Conservation (phyloP, 2,888 invertebrate genomes). For the Timandra comae region DNA sequence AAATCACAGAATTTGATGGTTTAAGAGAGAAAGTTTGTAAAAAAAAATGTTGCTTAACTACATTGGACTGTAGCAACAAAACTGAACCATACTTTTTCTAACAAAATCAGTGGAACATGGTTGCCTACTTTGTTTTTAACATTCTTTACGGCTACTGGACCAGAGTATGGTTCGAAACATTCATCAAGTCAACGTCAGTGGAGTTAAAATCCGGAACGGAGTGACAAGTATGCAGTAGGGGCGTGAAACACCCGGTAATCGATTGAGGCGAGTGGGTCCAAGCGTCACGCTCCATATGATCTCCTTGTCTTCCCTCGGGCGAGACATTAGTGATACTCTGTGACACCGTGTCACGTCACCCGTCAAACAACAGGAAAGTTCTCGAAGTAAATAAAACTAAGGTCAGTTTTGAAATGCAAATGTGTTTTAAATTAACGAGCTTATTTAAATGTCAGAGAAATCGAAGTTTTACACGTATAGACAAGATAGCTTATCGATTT, state of each 20-base stretch:
- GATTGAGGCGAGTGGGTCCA: slow-evolving; percentile 55
- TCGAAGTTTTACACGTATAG: too few species aligned
- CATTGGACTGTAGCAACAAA: too few species aligned
- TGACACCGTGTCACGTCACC: slow-evolving; percentile 5
- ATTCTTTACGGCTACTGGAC: slow-evolving; percentile 6
- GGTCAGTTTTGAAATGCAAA: too few species aligned
- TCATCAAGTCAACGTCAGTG: slow-evolving; percentile 1
- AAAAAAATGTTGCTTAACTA: too few species aligned
- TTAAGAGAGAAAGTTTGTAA: too few species aligned
- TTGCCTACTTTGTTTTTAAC: slow-evolving; percentile 1
- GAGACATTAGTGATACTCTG: slow-evolving; percentile 2
- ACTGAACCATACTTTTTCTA: too few species aligned
- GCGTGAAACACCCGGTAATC: slow-evolving; percentile 57
- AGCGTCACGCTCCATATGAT: slow-evolving; percentile 35
- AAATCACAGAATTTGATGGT: too few species aligned
- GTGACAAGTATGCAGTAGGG: slow-evolving; percentile 47
- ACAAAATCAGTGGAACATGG: too few species aligned
- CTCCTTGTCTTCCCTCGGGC: slow-evolving; percentile 14
- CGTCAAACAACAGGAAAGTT: slow-evolving; percentile 1
- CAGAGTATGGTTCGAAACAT: slow-evolving; percentile 13
- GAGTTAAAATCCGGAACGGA: slow-evolving; percentile 3
- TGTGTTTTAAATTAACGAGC: too few species aligned
- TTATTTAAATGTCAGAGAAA: too few species aligned
- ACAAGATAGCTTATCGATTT: too few species aligned
- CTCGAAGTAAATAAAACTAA: neutral